Conservation (phyloP, 2,797 vertebrate species). For the Spondyliosoma cantharus region DNA sequence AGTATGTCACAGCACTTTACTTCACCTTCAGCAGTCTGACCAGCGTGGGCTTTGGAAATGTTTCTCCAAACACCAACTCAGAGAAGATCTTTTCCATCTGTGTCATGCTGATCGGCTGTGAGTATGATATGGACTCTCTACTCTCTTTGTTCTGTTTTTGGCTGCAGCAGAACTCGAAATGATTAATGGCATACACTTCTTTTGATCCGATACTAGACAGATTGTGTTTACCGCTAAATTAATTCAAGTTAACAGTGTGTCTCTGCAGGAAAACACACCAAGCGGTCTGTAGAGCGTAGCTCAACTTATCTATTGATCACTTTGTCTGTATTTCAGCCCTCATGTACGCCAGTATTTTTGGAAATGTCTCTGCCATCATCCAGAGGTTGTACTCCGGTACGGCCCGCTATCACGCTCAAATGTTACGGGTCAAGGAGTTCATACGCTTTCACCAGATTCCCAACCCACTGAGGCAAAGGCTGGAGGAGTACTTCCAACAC, state of each 20-base stretch:
- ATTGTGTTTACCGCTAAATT: conserved; percentile 17
- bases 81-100: conserved; percentile 99
- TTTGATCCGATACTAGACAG: conserved; percentile 10
- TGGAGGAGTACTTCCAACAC: conserved; percentile 99
- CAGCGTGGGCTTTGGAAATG: conserved; percentile 99
- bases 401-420: conserved; percentile 97
- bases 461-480: conserved; percentile 94
- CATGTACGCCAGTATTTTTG: conserved; percentile 99
- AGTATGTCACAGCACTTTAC: conserved; percentile 99
- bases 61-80: conserved; percentile 99
- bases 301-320: conserved; percentile 15
- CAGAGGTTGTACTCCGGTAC: conserved; percentile 98
- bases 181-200: not conserved
- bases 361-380: conserved; percentile 99
- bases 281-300: not conserved
- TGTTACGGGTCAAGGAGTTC: conserved; percentile 98
- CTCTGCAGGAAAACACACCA: conserved; percentile 3
- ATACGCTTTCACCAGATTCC: conserved; percentile 99
- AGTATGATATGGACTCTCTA: conserved; percentile 79
- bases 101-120: conserved; percentile 99
- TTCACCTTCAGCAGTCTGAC: conserved; percentile 99
- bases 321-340: conserved; percentile 87
- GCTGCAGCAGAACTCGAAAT: not conserved
- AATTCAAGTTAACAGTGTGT: not conserved
- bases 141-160: conserved; percentile 1